These are phyloP conservation scores for Ia io DNA, from an alignment of 2,113 vertebrate genomes.

Conservation along the genomic window DNA sequence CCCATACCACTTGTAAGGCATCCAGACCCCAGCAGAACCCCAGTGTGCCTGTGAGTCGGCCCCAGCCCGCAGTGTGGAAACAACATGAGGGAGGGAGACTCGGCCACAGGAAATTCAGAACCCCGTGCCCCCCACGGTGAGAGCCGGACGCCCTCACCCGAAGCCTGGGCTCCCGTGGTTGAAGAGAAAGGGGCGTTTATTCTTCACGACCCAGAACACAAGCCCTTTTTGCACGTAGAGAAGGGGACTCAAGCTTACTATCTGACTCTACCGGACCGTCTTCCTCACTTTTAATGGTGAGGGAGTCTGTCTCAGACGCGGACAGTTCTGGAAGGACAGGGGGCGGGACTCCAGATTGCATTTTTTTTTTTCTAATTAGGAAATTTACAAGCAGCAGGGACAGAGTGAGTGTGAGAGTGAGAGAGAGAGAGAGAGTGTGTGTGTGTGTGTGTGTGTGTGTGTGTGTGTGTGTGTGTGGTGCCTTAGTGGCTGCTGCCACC, in stretches of 20 bases:
- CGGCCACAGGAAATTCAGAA: not conserved
- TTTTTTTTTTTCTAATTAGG: not conserved
- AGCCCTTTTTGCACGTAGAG: not conserved
- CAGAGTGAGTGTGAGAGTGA: no score
- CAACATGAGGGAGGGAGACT: not conserved
- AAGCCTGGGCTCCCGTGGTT: not conserved
- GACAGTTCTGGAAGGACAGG: not conserved
- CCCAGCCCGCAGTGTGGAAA: not conserved
- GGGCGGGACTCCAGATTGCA: not conserved
- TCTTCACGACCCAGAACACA: not conserved
- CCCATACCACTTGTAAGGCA: not conserved
- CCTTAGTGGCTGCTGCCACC: slow-evolving; percentile 78
- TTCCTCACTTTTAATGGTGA: not conserved
- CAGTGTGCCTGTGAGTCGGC: not conserved
- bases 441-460: no score
- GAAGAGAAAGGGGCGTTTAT: not conserved
- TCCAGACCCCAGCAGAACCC: not conserved
- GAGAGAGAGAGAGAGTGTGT: no score
- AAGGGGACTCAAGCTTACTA: not conserved
- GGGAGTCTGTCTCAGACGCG: not conserved
- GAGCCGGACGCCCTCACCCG: not conserved
- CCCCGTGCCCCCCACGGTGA: not conserved
- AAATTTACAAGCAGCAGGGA: not conserved
- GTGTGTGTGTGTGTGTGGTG: not conserved
- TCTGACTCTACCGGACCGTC: not conserved